phyloP scores from a whole-genome alignment of 2,888 invertebrate genomes.

The Micoletzkya japonica region DNA sequence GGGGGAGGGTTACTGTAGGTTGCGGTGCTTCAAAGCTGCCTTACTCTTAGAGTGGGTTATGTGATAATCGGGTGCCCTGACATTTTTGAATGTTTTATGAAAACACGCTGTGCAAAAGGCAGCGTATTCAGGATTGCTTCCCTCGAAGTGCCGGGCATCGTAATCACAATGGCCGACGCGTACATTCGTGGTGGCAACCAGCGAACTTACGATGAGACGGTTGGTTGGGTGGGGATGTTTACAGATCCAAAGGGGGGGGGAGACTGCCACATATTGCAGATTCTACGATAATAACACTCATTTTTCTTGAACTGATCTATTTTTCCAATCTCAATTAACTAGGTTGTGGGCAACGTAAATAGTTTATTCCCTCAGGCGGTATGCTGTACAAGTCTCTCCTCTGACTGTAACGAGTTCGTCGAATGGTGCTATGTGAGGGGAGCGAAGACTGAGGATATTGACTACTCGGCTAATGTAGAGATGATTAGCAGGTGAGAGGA shows the following conservation, averaged over 20 bases:
- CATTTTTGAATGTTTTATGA: not conserved
- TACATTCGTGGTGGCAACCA: constrained; percentile 7
- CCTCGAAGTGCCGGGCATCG: constrained; percentile 23
- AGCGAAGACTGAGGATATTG: constrained; percentile 29
- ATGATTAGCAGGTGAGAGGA: constrained; percentile 30
- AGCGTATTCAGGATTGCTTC: constrained; percentile 12
- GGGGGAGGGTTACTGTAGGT: not conserved
- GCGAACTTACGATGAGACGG: constrained; percentile 19
- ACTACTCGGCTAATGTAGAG: constrained; percentile 22
- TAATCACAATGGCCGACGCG: constrained; percentile 7
- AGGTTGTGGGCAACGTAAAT: no score
- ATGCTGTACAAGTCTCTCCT: constrained; percentile 22
- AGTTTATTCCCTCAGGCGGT: not conserved
- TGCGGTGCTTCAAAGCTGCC: no score
- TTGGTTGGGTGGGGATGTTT: not conserved
- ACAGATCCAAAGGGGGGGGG: no score
- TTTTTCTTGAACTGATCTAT: no score
- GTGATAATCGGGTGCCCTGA: no score
- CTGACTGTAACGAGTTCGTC: constrained; percentile 57
- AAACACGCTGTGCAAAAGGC: not conserved
- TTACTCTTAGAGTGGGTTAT: no score
- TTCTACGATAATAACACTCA: no score
- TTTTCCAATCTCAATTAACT: no score
- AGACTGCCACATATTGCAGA: no score
- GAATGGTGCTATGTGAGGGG: constrained; percentile 52